These are phyloP conservation scores for Erythrolamprus reginae DNA, from an alignment of 2,113 vertebrate species.

Conservation along the genomic window DNA sequence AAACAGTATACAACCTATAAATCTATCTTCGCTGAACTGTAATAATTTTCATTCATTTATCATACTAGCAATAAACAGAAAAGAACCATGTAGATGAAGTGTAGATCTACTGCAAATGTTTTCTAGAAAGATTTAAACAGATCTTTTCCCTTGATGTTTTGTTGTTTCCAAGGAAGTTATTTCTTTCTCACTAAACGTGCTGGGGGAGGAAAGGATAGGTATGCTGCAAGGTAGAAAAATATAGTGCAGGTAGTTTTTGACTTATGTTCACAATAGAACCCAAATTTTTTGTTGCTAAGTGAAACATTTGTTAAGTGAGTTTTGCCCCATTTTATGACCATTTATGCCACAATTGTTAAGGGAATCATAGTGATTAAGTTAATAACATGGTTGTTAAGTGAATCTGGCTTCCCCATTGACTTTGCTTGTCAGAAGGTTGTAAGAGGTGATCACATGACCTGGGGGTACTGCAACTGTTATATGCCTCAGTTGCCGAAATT, in stretches of 20 bases:
- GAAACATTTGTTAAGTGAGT: too few species aligned
- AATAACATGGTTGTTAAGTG: too few species aligned
- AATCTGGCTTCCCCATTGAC: too few species aligned
- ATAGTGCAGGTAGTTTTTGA: not conserved
- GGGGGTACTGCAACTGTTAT: too few species aligned
- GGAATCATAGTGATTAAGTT: too few species aligned
- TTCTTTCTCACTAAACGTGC: not conserved
- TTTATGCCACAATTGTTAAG: too few species aligned
- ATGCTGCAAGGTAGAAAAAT: not conserved
- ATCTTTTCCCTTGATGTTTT: not conserved
- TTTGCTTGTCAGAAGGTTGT: too few species aligned
- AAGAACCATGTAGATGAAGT: not conserved
- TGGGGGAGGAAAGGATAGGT: not conserved
- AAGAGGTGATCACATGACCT: too few species aligned
- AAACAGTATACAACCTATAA: not conserved
- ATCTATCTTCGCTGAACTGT: not conserved
- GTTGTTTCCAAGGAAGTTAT: not conserved
- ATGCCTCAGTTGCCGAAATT: too few species aligned
- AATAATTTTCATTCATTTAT: not conserved
- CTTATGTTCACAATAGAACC: too few species aligned
- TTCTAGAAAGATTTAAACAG: not conserved
- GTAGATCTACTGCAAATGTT: not conserved
- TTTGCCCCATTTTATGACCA: too few species aligned
- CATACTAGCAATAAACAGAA: not conserved
- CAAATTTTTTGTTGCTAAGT: too few species aligned